Evolutionary conservation across 2,797 vertebrate species (phyloP).

Genomic region (Pristis pectinata): DNA sequence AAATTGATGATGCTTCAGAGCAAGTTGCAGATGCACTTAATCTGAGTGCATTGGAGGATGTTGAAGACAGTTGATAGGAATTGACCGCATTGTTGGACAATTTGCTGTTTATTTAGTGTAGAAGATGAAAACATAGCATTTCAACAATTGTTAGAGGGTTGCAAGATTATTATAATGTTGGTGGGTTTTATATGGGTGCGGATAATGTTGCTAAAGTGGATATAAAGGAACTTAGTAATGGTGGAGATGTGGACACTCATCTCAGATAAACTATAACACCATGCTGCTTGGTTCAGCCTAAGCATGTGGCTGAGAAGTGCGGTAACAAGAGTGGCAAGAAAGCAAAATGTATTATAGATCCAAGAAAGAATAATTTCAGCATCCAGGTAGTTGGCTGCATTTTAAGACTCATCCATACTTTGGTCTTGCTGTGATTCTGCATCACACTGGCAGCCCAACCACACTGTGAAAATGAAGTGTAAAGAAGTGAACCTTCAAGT

Average conservation of each 20-base stretch:
- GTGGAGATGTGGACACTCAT: not conserved
- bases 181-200: not conserved
- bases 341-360: not conserved
- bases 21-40: not conserved
- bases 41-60: not conserved
- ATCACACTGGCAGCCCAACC: not conserved
- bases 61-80: not conserved
- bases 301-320: not conserved
- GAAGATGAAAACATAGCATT: not conserved
- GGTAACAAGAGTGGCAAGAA: not conserved
- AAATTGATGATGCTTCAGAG: not conserved
- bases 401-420: not conserved
- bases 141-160: not conserved
- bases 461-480: not conserved
- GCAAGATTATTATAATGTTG: not conserved
- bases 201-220: not conserved
- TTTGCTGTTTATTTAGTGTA: not conserved
- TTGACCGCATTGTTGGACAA: not conserved
- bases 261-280: not conserved
- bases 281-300: not conserved
- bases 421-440: not conserved
- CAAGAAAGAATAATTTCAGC: not conserved
- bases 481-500: not conserved
- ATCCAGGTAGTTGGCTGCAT: not conserved
- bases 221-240: not conserved